These are phyloP conservation scores for Micromys minutus DNA, from an alignment of 2,113 vertebrate genomes.

Conservation along the genomic window DNA sequence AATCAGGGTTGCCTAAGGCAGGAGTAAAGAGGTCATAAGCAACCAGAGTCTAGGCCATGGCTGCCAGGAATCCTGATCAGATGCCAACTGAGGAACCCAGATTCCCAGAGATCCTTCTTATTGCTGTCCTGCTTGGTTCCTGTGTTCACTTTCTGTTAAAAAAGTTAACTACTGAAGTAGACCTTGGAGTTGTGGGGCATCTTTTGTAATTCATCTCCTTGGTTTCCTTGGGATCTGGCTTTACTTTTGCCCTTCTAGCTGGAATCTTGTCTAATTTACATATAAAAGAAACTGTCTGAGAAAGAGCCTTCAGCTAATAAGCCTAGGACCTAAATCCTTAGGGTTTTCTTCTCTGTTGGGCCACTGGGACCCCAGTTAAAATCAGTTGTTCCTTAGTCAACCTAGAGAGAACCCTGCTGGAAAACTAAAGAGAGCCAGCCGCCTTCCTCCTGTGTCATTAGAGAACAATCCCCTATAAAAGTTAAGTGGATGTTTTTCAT, in stretches of 20 bases:
- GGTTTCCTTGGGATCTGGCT: not conserved
- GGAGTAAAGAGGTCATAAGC: not conserved
- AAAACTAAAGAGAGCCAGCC: conserved; percentile 33
- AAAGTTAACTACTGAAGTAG: not conserved
- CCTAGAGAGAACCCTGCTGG: not conserved
- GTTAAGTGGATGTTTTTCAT: conserved; percentile 69
- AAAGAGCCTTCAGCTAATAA: conserved; percentile 1
- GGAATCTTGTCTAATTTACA: conserved; percentile 19
- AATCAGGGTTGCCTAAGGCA: not conserved
- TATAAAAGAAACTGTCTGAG: conserved; percentile 36
- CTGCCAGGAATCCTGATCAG: not conserved
- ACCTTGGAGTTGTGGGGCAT: not conserved
- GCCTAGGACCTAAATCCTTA: not conserved
- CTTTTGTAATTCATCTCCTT: not conserved
- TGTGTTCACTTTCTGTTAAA: conserved; percentile 22
- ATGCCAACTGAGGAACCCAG: not conserved
- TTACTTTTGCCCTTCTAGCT: not conserved
- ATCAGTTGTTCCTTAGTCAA: conserved; percentile 35
- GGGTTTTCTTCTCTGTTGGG: not conserved
- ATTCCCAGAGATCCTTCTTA: not conserved
- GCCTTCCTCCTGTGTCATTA: conserved; percentile 47
- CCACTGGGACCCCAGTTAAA: conserved; percentile 16
- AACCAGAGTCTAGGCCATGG: not conserved
- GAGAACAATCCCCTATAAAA: conserved; percentile 64
- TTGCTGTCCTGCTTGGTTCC: not conserved